Evolutionary conservation across 1,140 invertebrate species (phyloP), one percentile per base, ranked within the genome.

Genomic region (Lutraria rhynchaena): DNA sequence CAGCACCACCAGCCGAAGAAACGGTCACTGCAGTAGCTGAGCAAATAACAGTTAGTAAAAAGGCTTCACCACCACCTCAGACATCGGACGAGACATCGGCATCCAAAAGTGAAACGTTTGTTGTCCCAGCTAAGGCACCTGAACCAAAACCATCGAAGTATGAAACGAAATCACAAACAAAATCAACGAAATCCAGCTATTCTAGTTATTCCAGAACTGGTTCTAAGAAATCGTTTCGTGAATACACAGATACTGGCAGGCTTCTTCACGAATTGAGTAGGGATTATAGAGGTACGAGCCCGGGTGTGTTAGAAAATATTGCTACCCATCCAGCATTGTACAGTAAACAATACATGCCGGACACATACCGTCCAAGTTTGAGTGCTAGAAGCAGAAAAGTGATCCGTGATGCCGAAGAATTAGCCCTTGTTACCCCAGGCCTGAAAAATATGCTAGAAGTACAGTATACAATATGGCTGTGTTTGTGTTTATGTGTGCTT

Each of bases 391-490:
- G 89, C 75, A 86, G 86, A 77, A 89, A 89, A 84, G 85, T 88
- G n/a, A 84, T 90, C 24, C 75, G 90, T n/a, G 88, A 90, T 37
- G 80, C 89, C 0, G 67, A 85, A 1, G 90, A 91, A 44, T 67
- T 90, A 24, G 85, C 80, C 44, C 35, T 83, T 1, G 27, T 84
- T 22, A 87, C 88, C 17, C 90, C 90, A 19, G 90, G 90, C 85
- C 82, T 91, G 35, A 90, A 88, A 78, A 75, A 63, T 63, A 75
- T 91, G 31, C 84, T 90, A 82, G 90, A 91, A 90, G 90, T 90
- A 90, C 83, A 86, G 87, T 89, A 88, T 83, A 60, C 15, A 58
- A 77, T 65, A 24, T 58, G 33, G 46, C 41, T 80, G 37, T 58
- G 4, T 75, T 63, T 75, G 55, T 31, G n/a, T 76, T 13, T 61